Conservation (phyloP, 1,140 invertebrate genomes). For the Portunus trituberculatus region DNA sequence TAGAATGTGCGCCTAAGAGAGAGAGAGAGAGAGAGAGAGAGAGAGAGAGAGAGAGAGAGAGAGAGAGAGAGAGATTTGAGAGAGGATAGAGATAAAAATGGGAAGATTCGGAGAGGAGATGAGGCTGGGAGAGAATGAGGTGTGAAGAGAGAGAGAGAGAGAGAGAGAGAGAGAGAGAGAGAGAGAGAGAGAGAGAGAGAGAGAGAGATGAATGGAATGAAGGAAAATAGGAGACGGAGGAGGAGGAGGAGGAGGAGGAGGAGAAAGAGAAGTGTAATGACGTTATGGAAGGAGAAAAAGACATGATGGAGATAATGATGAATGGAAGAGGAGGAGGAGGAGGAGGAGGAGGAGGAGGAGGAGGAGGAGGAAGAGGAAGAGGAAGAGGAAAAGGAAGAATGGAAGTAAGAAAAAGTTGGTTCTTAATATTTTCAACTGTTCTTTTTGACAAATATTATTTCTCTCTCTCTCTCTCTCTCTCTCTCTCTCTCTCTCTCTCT, state of each 20-base stretch:
- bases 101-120: neutral
- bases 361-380: neutral
- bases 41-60: too few species aligned
- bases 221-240: neutral
- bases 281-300: neutral
- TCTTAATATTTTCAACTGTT: neutral
- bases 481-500: too few species aligned
- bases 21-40: too few species aligned
- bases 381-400: neutral
- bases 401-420: neutral
- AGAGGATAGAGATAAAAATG: too few species aligned
- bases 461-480: too few species aligned
- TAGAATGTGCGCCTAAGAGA: too few species aligned
- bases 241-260: neutral
- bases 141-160: too few species aligned
- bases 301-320: neutral
- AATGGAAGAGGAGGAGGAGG: neutral
- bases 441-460: too few species aligned
- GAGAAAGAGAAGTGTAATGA: neutral
- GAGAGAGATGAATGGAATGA: neutral
- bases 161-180: too few species aligned
- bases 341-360: too few species aligned
- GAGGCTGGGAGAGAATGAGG: neutral
- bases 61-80: neutral
- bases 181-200: conserved; percentile 24